Conservation (phyloP, 2,113 vertebrate genomes). For the Montifringilla adamsi region DNA sequence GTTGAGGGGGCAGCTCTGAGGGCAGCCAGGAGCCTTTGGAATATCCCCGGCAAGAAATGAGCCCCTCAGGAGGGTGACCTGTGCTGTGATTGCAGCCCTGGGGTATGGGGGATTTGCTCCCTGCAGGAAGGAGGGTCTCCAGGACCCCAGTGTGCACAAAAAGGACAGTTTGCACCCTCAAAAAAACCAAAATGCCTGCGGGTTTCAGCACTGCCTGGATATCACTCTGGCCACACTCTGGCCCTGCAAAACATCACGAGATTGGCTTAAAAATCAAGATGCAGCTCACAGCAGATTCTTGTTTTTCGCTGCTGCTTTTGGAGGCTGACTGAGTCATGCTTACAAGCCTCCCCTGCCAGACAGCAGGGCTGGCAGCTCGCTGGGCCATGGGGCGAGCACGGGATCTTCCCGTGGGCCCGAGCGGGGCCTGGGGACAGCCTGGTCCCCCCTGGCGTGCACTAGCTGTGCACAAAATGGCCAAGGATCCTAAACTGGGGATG, state of each 20-base stretch:
- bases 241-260: conserved; percentile 19
- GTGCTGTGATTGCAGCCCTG: not conserved
- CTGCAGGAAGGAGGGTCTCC: not conserved
- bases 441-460: rapidly evolving
- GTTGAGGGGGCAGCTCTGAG: not conserved
- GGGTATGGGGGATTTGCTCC: not conserved
- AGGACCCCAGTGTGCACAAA: not conserved
- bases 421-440: not conserved
- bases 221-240: not conserved
- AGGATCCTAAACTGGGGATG: rapidly evolving
- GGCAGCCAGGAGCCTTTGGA: not conserved
- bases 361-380: conserved; percentile 16
- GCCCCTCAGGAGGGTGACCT: no score
- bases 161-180: not conserved
- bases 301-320: conserved; percentile 24
- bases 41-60: not conserved
- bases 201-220: not conserved
- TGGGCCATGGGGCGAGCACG: not conserved
- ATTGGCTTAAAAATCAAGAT: conserved; percentile 39
- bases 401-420: not conserved
- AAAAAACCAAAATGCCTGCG: rapidly evolving
- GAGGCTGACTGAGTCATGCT: conserved; percentile 66
- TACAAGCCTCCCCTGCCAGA: conserved; percentile 54
- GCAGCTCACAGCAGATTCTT: conserved; percentile 53
- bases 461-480: rapidly evolving